Evolutionary conservation across 2,797 vertebrate genomes (phyloP).

Genomic region (Rhabdophis nuchalis): DNA sequence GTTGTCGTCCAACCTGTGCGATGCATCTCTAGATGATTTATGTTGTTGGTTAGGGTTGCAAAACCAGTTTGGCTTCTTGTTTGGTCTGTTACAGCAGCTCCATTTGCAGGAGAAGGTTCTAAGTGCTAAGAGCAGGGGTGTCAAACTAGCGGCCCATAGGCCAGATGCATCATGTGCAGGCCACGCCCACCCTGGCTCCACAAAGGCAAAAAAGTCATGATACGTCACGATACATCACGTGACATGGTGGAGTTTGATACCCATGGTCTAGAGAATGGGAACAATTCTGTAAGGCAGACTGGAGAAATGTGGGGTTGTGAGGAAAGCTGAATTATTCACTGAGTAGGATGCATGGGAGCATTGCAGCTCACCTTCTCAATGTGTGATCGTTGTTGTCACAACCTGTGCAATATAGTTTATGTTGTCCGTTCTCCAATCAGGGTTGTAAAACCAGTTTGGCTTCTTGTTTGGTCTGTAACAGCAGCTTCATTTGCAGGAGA

Average conservation of each 20-base stretch:
- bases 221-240: too few species aligned
- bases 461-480: background rate
- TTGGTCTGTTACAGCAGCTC: background rate
- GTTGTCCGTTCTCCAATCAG: constrained; percentile 39
- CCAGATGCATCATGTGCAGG: too few species aligned
- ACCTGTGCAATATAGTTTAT: constrained; percentile 46
- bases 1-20: constrained; percentile 50
- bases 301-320: background rate
- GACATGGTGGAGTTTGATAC: too few species aligned
- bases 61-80: background rate
- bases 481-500: background rate
- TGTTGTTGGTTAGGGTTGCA: constrained; percentile 24
- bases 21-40: constrained; percentile 41
- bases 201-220: too few species aligned
- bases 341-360: background rate
- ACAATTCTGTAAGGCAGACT: background rate
- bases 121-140: too few species aligned
- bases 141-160: too few species aligned
- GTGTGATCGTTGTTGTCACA: constrained; percentile 52
- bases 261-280: background rate
- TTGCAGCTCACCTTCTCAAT: constrained; percentile 50
- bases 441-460: background rate
- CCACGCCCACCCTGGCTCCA: too few species aligned
- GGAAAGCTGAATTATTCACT: background rate
- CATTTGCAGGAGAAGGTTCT: background rate